phyloP scores from a whole-genome alignment of 2,797 vertebrate genomes.

The Capromys pilorides region DNA sequence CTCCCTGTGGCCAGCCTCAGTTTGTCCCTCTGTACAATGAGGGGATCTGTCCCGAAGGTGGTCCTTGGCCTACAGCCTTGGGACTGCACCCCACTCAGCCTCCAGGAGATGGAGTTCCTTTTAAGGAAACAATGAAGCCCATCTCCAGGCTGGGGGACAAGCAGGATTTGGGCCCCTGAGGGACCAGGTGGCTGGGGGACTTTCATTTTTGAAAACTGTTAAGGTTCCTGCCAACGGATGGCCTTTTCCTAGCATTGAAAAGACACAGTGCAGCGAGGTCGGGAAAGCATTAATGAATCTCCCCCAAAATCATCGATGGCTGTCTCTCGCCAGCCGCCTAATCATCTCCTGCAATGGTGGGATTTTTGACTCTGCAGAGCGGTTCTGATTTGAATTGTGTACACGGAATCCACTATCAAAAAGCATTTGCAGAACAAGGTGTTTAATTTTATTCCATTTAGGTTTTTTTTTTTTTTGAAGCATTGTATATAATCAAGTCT shows the following conservation, averaged over 20 bases:
- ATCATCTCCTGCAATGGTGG: slow-evolving; percentile 6
- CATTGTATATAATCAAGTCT: not conserved
- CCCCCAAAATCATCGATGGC: not conserved
- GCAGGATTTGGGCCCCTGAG: slow-evolving; percentile 21
- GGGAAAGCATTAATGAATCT: slow-evolving; percentile 65
- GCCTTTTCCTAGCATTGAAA: slow-evolving; percentile 50
- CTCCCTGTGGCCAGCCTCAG: not conserved
- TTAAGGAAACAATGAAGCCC: not conserved
- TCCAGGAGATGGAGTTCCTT: not conserved
- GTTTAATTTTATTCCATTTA: not conserved
- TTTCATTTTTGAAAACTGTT: slow-evolving; percentile 65
- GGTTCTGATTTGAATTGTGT: slow-evolving; percentile 55
- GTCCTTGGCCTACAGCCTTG: not conserved
- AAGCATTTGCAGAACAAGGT: slow-evolving; percentile 53
- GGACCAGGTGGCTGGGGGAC: slow-evolving; percentile 65
- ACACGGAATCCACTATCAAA: not conserved
- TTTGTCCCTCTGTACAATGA: not conserved
- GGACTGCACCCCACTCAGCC: not conserved
- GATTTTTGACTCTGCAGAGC: not conserved
- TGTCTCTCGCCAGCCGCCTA: not conserved
- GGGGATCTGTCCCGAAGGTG: not conserved
- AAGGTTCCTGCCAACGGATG: slow-evolving; percentile 61
- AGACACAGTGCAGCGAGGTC: not conserved
- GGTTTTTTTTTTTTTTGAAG: not conserved
- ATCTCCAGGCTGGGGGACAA: slow-evolving; percentile 23